Percentiles rank a stretch among this genome's conserved stretches.
Conservation (phyloP, 35 echinoderm and acorn worm species). For the Apostichopus californicus region DNA sequence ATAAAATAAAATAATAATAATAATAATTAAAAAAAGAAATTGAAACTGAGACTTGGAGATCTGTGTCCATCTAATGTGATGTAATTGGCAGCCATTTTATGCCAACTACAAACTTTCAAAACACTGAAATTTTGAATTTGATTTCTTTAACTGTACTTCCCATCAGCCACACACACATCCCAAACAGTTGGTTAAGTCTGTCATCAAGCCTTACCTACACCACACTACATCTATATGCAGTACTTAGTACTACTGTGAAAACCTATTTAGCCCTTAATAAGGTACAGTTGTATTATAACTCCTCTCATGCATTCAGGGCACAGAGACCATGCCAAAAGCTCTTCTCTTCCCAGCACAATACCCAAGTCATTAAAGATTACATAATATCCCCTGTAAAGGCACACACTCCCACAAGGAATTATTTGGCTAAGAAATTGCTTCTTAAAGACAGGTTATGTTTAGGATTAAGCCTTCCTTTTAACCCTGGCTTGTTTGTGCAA, state of each 20-base stretch:
- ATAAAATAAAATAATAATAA: no score
- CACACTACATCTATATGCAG: background rate
- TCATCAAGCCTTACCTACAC: background rate
- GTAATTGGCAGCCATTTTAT: no score
- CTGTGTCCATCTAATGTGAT: no score
- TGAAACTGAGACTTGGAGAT: no score
- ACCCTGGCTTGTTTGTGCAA: slow-evolving; percentile 24
- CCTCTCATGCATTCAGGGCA: background rate
- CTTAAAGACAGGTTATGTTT: slow-evolving; percentile 29
- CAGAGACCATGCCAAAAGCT: slow-evolving; percentile 2
- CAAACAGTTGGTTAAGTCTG: no score
- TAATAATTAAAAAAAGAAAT: no score
- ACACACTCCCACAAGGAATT: slow-evolving; percentile 49
- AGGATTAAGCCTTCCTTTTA: slow-evolving; percentile 48
- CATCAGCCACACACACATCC: no score
- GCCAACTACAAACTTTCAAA: no score
- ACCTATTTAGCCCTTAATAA: slow-evolving; percentile 39
- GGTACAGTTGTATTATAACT: slow-evolving; percentile 11
- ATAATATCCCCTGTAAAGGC: slow-evolving; percentile 33
- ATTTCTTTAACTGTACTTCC: no score
- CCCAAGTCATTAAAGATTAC: slow-evolving; percentile 51
- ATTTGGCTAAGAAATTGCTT: slow-evolving; percentile 37
- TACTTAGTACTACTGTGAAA: background rate
- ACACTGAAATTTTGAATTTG: no score
- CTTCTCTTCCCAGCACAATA: background rate